phyloP scores from a whole-genome alignment of 2,797 vertebrate genomes.

The Chaetophractus vellerosus region DNA sequence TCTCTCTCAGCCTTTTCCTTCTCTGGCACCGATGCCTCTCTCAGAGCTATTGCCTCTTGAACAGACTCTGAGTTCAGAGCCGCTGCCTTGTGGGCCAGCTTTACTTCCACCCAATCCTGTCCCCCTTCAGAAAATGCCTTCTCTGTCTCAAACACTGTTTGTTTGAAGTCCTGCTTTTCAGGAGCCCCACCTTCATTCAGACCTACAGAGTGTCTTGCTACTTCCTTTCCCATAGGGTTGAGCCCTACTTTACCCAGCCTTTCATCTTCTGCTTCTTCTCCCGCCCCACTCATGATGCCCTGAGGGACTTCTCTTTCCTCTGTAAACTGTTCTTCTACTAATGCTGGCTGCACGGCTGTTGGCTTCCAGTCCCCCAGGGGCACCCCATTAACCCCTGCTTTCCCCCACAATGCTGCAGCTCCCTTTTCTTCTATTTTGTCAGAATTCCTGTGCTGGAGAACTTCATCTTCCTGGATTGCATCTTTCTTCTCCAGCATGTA shows the following conservation, averaged over 20 bases:
- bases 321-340: background rate
- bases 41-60: rapidly evolving
- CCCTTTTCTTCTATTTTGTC: background rate
- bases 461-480: background rate
- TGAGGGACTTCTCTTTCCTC: background rate
- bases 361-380: background rate
- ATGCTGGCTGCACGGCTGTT: background rate
- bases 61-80: background rate
- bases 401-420: rapidly evolving
- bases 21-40: background rate
- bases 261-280: background rate
- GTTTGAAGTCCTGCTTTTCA: background rate
- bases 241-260: background rate
- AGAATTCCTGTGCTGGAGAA: background rate
- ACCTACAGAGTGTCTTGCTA: background rate
- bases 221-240: background rate
- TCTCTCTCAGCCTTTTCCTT: rapidly evolving
- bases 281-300: background rate
- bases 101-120: background rate
- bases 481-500: slow-evolving; percentile 1
- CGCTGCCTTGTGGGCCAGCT: rapidly evolving
- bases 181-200: background rate
- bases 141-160: background rate
- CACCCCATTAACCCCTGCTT: background rate
- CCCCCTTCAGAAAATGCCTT: background rate